Conservation (phyloP, 2,888 invertebrate genomes). For the Quadriops clusia region DNA sequence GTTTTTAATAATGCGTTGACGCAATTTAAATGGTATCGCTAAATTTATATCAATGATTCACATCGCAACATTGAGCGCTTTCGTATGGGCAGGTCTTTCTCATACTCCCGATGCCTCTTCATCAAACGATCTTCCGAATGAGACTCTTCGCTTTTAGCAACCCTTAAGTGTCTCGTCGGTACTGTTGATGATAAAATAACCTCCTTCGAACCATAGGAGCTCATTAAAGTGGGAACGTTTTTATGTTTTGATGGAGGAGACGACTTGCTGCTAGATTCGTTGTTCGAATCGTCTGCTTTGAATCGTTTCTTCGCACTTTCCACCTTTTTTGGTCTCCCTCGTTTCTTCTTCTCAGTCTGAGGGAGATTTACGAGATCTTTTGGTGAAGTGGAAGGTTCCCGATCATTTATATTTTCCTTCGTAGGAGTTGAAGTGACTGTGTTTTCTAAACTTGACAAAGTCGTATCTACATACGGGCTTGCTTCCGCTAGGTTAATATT, state of each 20-base stretch:
- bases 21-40: conserved; percentile 6
- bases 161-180: conserved; percentile 18
- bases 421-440: conserved; percentile 14
- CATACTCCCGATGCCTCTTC: conserved; percentile 16
- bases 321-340: conserved; percentile 7
- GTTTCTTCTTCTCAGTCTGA: conserved; percentile 7
- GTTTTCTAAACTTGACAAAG: conserved; percentile 3
- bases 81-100: conserved; percentile 19
- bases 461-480: conserved; percentile 6
- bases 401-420: conserved; percentile 6
- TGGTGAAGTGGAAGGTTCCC: conserved; percentile 3
- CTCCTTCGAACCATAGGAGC: conserved; percentile 13
- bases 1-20: too few species aligned
- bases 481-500: conserved; percentile 12
- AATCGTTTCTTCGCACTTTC: conserved; percentile 9
- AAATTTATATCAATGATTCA: conserved; percentile 15
- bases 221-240: conserved; percentile 8
- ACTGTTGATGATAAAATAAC: conserved; percentile 17
- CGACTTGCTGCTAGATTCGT: neutral
- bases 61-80: conserved; percentile 19
- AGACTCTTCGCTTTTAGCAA: conserved; percentile 13
- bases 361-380: conserved; percentile 3
- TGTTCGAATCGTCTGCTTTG: conserved; percentile 9
- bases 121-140: conserved; percentile 15
- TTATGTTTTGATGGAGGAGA: conserved; percentile 11